Percentiles rank a stretch among this genome's conserved stretches.
phyloP scores from a whole-genome alignment of 2,113 vertebrate genomes.

The Ginglymostoma cirratum region DNA sequence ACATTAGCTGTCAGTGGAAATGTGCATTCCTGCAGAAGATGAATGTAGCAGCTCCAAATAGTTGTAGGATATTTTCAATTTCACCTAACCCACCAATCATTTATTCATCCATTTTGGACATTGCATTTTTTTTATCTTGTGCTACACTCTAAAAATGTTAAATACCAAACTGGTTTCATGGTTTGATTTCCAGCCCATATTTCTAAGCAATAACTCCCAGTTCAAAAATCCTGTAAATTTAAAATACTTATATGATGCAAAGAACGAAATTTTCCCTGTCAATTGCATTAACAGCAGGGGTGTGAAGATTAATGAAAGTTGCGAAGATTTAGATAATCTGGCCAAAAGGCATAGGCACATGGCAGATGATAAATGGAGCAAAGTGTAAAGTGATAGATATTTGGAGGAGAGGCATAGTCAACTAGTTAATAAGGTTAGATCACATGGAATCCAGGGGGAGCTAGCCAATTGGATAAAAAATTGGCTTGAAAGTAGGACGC shows the following conservation, averaged over 20 bases:
- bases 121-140: not conserved
- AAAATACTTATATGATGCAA: not conserved
- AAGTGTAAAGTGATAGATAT: too few relatives aligned
- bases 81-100: not conserved
- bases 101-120: not conserved
- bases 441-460: too few relatives aligned
- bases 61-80: not conserved
- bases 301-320: not conserved
- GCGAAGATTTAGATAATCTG: not conserved
- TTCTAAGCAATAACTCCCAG: not conserved
- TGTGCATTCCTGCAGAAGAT: not conserved
- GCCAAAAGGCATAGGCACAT: too few relatives aligned
- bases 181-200: not conserved
- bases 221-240: not conserved
- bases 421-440: too few relatives aligned
- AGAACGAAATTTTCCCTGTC: not conserved
- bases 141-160: not conserved
- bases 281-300: not conserved
- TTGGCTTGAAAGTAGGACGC: too few relatives aligned
- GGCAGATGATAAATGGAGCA: too few relatives aligned
- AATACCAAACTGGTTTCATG: not conserved
- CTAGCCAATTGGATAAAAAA: too few relatives aligned
- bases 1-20: not conserved
- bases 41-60: not conserved
- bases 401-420: too few relatives aligned